phyloP scores from a whole-genome alignment of 30 jellyfish, hydroid and myxozoan species.

The Aurelia aurita region DNA sequence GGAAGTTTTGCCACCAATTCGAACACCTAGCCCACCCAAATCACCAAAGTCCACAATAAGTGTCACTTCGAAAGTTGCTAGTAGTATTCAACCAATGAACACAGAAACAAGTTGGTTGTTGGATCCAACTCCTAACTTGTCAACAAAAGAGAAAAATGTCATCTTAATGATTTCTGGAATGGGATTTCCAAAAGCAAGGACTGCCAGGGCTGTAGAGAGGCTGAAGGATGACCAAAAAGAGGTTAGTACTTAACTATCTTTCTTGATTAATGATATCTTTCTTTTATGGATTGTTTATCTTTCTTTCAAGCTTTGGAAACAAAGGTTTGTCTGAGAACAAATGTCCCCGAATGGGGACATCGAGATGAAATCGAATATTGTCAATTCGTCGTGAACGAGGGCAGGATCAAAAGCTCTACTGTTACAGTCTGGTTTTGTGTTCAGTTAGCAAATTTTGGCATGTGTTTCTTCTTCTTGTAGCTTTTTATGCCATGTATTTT shows the following conservation, averaged over 20 bases:
- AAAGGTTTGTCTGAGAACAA: too few species aligned
- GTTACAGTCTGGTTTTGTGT: too few species aligned
- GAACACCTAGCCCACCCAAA: slow-evolving; percentile 24
- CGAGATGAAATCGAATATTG: too few species aligned
- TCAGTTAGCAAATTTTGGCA: too few species aligned
- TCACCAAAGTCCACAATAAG: not conserved
- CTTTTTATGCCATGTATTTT: too few species aligned
- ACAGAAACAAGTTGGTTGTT: slow-evolving; percentile 47
- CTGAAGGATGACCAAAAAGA: slow-evolving; percentile 85
- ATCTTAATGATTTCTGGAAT: slow-evolving; percentile 66
- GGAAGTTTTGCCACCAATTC: slow-evolving; percentile 48
- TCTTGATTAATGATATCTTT: not conserved
- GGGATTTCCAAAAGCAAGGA: slow-evolving; percentile 90
- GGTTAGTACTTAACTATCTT: slow-evolving; percentile 34
- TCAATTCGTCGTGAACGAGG: too few species aligned
- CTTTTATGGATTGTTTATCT: too few species aligned
- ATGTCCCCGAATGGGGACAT: too few species aligned
- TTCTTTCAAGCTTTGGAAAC: too few species aligned
- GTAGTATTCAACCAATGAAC: not conserved
- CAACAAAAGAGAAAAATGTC: slow-evolving; percentile 63
- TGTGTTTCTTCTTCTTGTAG: too few species aligned
- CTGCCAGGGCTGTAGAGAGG: slow-evolving; percentile 86
- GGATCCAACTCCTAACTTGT: slow-evolving; percentile 58
- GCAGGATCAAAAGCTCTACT: too few species aligned
- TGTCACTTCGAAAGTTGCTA: not conserved